Percentiles rank a stretch among this genome's conserved stretches.
Evolutionary conservation across 2,113 vertebrate genomes (phyloP).

Genomic region (Nothobranchius kuhntae): DNA sequence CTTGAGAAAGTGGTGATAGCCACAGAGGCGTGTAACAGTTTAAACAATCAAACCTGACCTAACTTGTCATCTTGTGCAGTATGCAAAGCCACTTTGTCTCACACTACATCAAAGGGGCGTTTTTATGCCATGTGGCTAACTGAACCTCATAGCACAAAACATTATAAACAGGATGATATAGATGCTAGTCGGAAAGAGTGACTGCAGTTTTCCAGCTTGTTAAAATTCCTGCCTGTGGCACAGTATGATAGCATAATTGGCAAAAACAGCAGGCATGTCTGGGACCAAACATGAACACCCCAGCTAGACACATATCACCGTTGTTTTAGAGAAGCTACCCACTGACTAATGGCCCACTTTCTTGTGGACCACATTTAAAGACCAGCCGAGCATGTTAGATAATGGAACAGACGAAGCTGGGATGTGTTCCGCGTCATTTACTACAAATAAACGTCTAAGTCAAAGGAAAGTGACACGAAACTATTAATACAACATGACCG

Average conservation of each 20-base stretch:
- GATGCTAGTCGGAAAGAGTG: slow-evolving; percentile 57
- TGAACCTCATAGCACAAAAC: slow-evolving; percentile 14
- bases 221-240: slow-evolving; percentile 59
- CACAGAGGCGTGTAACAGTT: slow-evolving; percentile 19
- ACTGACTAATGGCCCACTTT: slow-evolving; percentile 23
- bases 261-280: slow-evolving; percentile 53
- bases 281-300: slow-evolving; percentile 33
- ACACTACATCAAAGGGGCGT: slow-evolving; percentile 20
- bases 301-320: slow-evolving; percentile 8
- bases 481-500: slow-evolving; percentile 46
- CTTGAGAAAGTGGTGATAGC: slow-evolving; percentile 31
- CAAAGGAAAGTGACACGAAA: slow-evolving; percentile 11
- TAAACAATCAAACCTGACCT: slow-evolving; percentile 38
- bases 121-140: slow-evolving; percentile 17
- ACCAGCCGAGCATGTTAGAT: slow-evolving; percentile 15
- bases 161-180: slow-evolving; percentile 33
- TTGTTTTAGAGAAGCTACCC: slow-evolving; percentile 28
- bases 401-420: slow-evolving; percentile 14
- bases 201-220: slow-evolving; percentile 55
- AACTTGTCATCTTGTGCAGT: slow-evolving; percentile 30
- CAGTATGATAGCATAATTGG: slow-evolving; percentile 57
- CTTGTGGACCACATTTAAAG: slow-evolving; percentile 1
- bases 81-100: slow-evolving; percentile 32
- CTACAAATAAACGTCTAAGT: slow-evolving; percentile 21
- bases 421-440: slow-evolving; percentile 3